A percentile compares a stretch with the other conserved stretches of the same genome.
These are phyloP conservation scores for Hipposideros armiger DNA, from an alignment of 2,113 vertebrate genomes.

Conservation along the genomic window DNA sequence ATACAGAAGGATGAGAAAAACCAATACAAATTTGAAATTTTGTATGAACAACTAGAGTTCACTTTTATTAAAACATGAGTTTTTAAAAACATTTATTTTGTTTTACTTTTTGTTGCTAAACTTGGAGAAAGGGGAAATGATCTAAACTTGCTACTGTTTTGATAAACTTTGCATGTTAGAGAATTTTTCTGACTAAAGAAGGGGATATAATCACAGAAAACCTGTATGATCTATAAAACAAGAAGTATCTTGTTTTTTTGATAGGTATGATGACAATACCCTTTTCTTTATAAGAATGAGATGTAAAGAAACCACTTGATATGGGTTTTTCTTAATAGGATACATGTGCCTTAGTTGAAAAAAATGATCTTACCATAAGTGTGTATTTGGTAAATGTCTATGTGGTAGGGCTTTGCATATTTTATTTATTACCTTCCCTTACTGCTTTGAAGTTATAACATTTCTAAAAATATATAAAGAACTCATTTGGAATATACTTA, in stretches of 20 bases:
- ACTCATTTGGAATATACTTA: conserved; percentile 54
- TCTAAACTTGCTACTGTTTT: background rate
- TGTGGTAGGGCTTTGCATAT: conserved; percentile 54
- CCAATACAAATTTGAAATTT: background rate
- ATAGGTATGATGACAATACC: background rate
- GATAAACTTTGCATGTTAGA: background rate
- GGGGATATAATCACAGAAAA: conserved; percentile 14
- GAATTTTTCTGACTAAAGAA: background rate
- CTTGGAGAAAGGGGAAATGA: background rate
- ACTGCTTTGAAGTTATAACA: conserved; percentile 61
- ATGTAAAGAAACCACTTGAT: conserved; percentile 32
- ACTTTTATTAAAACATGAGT: background rate
- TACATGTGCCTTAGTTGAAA: conserved; percentile 37
- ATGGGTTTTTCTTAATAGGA: conserved; percentile 52
- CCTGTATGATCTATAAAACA: background rate
- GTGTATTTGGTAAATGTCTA: conserved; percentile 42
- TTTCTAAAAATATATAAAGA: conserved; percentile 51
- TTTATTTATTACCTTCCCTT: conserved; percentile 63
- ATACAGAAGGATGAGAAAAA: background rate
- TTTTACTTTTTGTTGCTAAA: background rate
- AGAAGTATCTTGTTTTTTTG: conserved; percentile 58
- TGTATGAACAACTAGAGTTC: background rate
- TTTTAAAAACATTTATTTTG: conserved; percentile 18
- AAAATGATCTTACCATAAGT: conserved; percentile 38
- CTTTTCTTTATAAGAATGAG: conserved; percentile 24